phyloP scores from a whole-genome alignment of 2,113 vertebrate genomes.

The Toxostoma redivivum region DNA sequence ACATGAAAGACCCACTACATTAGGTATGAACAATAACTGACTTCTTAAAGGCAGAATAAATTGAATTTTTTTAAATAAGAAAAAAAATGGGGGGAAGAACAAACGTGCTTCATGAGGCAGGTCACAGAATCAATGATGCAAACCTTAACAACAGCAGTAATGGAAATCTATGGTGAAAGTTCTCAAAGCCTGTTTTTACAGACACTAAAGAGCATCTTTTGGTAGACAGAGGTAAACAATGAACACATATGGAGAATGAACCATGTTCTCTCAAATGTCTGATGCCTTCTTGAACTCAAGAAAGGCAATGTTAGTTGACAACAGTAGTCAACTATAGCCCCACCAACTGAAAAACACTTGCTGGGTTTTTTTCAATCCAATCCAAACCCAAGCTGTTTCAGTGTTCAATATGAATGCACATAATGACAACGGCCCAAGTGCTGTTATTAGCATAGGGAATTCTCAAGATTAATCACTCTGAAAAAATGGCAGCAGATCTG shows the following conservation, averaged over 20 bases:
- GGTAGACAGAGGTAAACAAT: not conserved
- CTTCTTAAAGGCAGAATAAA: not conserved
- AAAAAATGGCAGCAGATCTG: not conserved
- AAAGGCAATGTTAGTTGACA: not conserved
- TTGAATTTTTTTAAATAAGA: fast-evolving
- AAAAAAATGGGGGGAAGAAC: not conserved
- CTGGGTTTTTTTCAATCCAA: not conserved
- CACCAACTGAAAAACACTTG: not conserved
- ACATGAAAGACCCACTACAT: not conserved
- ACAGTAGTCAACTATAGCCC: not conserved
- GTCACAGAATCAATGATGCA: not conserved
- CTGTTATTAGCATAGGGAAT: not conserved
- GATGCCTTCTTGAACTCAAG: not conserved
- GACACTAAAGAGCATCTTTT: not conserved
- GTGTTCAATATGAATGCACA: not conserved
- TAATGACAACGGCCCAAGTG: not conserved
- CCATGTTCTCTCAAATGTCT: not conserved
- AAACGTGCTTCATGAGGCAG: not conserved
- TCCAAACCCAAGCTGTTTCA: not conserved
- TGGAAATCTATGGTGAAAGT: not conserved
- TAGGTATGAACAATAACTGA: not conserved
- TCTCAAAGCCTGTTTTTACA: not conserved
- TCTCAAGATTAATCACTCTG: not conserved
- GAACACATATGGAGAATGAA: not conserved
- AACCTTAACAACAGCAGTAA: not conserved